Percentiles rank a stretch among this genome's conserved stretches.
These are phyloP conservation scores for Ramphastos sulfuratus DNA, from an alignment of 2,113 vertebrate genomes.

Conservation along the genomic window DNA sequence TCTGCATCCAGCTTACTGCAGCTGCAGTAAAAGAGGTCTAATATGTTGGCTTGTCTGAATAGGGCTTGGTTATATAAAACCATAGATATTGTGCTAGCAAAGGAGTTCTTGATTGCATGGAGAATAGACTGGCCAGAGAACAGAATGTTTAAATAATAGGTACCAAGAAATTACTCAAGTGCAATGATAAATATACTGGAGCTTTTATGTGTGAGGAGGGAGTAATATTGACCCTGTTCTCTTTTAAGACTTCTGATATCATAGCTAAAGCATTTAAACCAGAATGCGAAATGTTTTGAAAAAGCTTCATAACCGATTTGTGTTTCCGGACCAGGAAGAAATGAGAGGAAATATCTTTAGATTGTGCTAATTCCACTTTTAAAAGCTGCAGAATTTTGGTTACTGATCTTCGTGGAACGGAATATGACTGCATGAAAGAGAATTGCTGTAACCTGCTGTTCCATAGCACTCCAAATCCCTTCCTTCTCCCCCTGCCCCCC, in stretches of 20 bases:
- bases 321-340: neutral
- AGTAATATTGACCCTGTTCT: neutral
- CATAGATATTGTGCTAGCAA: slow-evolving; percentile 27
- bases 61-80: slow-evolving; percentile 33
- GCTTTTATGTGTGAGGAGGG: slow-evolving; percentile 7
- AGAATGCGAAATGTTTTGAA: slow-evolving; percentile 6
- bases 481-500: too few relatives aligned
- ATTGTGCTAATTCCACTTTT: slow-evolving; percentile 9
- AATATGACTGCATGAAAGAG: neutral
- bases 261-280: slow-evolving; percentile 11
- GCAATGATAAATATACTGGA: neutral
- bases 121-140: slow-evolving; percentile 33
- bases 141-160: slow-evolving; percentile 10
- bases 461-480: too few relatives aligned
- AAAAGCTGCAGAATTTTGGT: slow-evolving; percentile 12
- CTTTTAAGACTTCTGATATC: slow-evolving; percentile 11
- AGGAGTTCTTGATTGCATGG: slow-evolving; percentile 18
- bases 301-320: neutral
- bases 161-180: neutral
- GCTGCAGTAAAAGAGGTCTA: slow-evolving; percentile 53
- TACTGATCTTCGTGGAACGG: neutral
- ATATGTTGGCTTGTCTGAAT: slow-evolving; percentile 37
- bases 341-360: neutral
- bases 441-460: neutral
- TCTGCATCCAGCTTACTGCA: slow-evolving; percentile 28